phyloP scores from a whole-genome alignment of 2,888 invertebrate genomes.

The Clepsis dumicolana region DNA sequence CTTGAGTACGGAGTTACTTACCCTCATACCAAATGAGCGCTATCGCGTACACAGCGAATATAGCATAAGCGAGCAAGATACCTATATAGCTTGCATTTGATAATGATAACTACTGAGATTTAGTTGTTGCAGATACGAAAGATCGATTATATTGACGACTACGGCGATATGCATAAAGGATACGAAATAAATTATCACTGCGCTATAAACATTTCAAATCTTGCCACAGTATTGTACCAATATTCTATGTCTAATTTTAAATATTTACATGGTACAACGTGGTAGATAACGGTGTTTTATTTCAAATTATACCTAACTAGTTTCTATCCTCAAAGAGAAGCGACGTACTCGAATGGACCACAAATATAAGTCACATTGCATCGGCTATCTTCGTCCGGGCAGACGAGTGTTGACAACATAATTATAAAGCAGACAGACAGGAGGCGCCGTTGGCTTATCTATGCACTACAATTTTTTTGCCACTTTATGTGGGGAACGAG shows the following conservation, averaged over 20 bases:
- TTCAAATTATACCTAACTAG: slow-evolving; percentile 14
- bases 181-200: neutral
- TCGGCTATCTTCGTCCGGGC: too few species aligned
- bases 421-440: too few species aligned
- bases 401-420: too few species aligned
- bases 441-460: too few species aligned
- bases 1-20: neutral
- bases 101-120: neutral
- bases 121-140: neutral
- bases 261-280: slow-evolving; percentile 9
- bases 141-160: slow-evolving; percentile 9
- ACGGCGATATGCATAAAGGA: slow-evolving; percentile 19
- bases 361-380: too few species aligned
- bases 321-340: neutral
- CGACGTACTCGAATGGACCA: too few species aligned
- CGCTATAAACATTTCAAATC: slow-evolving; percentile 7
- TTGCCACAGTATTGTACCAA: slow-evolving; percentile 13
- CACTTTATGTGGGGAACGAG: too few species aligned
- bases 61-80: neutral
- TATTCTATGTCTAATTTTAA: slow-evolving; percentile 1
- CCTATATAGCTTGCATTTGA: neutral
- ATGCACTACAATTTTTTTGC: too few species aligned
- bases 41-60: neutral
- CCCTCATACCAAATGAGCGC: neutral
- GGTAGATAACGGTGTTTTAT: slow-evolving; percentile 28